phyloP scores from a whole-genome alignment of 2,888 invertebrate genomes.

The Tinea semifulvella region DNA sequence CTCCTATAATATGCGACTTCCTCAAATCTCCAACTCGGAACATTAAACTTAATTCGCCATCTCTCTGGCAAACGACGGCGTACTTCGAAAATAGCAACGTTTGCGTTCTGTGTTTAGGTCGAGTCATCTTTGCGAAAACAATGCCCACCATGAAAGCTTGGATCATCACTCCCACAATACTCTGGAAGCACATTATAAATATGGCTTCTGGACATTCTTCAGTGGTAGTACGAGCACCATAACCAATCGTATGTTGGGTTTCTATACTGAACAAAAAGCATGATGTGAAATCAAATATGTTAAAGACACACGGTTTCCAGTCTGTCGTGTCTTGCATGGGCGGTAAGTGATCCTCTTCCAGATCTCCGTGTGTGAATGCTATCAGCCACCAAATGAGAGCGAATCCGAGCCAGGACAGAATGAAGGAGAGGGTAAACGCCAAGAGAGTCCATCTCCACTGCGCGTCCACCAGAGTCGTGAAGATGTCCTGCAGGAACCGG shows the following conservation, averaged over 20 bases:
- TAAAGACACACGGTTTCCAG: conserved; percentile 84
- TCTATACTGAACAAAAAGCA: conserved; percentile 93
- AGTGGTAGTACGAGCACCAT: conserved; percentile 85
- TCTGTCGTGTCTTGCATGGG: conserved; percentile 54
- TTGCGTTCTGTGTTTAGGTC: conserved; percentile 91
- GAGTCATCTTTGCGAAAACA: conserved; percentile 90
- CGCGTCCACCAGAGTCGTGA: conserved; percentile 89
- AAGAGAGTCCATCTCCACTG: conserved; percentile 93
- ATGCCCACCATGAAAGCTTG: conserved; percentile 84
- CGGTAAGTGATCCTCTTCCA: conserved; percentile 69
- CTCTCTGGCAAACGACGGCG: conserved; percentile 85
- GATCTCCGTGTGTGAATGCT: conserved; percentile 85
- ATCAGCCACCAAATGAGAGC: conserved; percentile 90
- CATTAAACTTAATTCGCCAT: conserved; percentile 84
- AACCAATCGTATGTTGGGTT: conserved; percentile 92
- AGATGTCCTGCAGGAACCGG: conserved; percentile 82
- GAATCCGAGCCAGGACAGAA: conserved; percentile 86
- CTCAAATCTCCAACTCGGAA: conserved; percentile 91
- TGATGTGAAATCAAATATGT: conserved; percentile 83
- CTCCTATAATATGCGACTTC: conserved; percentile 90
- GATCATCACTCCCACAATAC: conserved; percentile 86
- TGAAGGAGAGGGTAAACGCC: conserved; percentile 85
- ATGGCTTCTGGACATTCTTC: conserved; percentile 92
- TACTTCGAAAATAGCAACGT: conserved; percentile 88
- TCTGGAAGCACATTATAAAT: conserved; percentile 89